Percentiles rank a stretch among this genome's conserved stretches.
These are phyloP conservation scores for Maniola hyperantus DNA, from an alignment of 2,888 invertebrate species.

Conservation along the genomic window DNA sequence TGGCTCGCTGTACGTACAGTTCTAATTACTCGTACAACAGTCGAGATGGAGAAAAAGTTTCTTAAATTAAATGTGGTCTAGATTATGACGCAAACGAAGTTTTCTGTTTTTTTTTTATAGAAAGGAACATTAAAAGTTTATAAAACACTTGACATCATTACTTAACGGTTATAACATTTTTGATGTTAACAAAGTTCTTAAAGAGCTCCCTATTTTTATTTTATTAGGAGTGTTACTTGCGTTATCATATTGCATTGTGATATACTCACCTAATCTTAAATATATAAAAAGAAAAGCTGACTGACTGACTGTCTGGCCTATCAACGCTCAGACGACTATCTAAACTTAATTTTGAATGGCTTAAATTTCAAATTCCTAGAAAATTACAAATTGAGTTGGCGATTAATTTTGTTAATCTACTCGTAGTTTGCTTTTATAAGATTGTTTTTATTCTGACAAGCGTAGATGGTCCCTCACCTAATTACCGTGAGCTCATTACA, in stretches of 20 bases:
- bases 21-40: conserved; percentile 23
- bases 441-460: conserved; percentile 22
- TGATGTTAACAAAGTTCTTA: not conserved
- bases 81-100: conserved; percentile 19
- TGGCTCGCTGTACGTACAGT: conserved; percentile 9
- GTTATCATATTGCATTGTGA: no score
- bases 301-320: no score
- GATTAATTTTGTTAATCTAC: conserved; percentile 14
- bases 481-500: conserved; percentile 23
- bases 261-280: no score
- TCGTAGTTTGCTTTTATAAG: conserved; percentile 13
- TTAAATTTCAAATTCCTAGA: not conserved
- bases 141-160: conserved; percentile 1
- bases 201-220: no score
- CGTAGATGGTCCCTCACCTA: conserved; percentile 19
- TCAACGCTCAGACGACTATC: no score
- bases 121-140: not conserved
- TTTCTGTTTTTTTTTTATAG: conserved; percentile 1
- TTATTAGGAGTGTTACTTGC: no score
- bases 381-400: not conserved
- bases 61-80: conserved; percentile 18
- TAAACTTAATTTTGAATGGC: not conserved
- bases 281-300: no score
- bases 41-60: conserved; percentile 15
- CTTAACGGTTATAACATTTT: not conserved